Evolutionary conservation across 2,797 vertebrate genomes (phyloP).

Genomic region (Pterois miles): DNA sequence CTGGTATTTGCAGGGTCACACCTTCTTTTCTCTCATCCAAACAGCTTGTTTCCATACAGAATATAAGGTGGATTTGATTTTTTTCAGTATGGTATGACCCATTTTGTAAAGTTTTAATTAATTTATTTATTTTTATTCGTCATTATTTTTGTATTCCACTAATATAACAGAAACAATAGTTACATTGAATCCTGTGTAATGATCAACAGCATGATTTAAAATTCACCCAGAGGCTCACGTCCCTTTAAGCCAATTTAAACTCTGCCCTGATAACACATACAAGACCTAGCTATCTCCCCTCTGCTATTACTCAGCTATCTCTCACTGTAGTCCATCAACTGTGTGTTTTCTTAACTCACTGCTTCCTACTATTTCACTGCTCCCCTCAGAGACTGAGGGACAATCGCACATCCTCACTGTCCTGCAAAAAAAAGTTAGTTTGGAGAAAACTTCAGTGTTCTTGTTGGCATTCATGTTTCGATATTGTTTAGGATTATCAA

Average conservation of each 20-base stretch:
- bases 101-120: no score
- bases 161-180: neutral
- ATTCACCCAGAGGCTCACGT: slow-evolving; percentile 25
- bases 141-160: no score
- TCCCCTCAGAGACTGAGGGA: slow-evolving; percentile 2
- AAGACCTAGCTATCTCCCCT: slow-evolving; percentile 26
- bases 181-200: neutral
- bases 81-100: neutral
- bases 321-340: slow-evolving; percentile 33
- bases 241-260: slow-evolving; percentile 38
- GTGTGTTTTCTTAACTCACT: slow-evolving; percentile 31
- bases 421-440: neutral
- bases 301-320: slow-evolving; percentile 38
- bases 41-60: no score
- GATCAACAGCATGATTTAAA: slow-evolving; percentile 18
- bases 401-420: slow-evolving; percentile 10
- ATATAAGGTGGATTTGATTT: neutral
- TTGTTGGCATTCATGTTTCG: neutral
- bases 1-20: neutral
- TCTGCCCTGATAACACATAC: slow-evolving; percentile 27
- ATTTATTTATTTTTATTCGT: no score
- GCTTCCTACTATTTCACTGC: slow-evolving; percentile 19
- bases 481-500: neutral
- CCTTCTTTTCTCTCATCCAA: neutral
- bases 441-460: neutral